phyloP scores from a whole-genome alignment of 2,888 invertebrate genomes.

The Xestia c-nigrum region DNA sequence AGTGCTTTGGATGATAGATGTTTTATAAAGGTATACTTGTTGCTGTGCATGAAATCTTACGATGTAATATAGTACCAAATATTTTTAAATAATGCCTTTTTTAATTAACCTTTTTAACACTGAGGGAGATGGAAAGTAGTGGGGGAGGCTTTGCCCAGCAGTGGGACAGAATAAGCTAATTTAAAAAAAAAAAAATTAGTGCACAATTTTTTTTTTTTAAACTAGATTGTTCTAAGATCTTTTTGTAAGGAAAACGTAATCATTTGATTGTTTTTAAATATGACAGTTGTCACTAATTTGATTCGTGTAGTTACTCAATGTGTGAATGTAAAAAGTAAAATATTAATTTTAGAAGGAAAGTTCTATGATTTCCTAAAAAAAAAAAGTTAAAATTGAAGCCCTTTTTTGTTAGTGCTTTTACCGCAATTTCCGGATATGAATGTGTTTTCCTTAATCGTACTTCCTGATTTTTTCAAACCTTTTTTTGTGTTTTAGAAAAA shows the following conservation, averaged over 20 bases:
- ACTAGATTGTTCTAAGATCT: background rate
- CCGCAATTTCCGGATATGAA: background rate
- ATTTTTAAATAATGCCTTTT: background rate
- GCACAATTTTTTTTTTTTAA: background rate
- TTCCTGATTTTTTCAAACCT: background rate
- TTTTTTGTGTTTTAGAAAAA: background rate
- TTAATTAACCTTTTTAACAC: background rate
- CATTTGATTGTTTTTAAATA: background rate
- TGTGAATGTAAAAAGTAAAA: background rate
- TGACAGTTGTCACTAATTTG: background rate
- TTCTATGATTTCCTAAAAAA: background rate
- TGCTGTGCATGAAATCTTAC: too few species aligned
- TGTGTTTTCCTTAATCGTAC: background rate
- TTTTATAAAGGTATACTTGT: too few species aligned
- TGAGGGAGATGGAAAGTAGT: too few species aligned
- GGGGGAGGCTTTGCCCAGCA: too few species aligned
- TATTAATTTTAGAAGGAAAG: background rate
- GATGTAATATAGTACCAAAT: background rate
- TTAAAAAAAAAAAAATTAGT: too few species aligned
- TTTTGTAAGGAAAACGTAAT: background rate
- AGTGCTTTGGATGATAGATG: background rate
- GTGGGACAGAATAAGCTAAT: too few species aligned
- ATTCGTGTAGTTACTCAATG: background rate
- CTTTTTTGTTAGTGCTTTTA: background rate
- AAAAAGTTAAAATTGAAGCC: background rate